Conservation (phyloP, 2,113 vertebrate species). For the Cygnus atratus region DNA sequence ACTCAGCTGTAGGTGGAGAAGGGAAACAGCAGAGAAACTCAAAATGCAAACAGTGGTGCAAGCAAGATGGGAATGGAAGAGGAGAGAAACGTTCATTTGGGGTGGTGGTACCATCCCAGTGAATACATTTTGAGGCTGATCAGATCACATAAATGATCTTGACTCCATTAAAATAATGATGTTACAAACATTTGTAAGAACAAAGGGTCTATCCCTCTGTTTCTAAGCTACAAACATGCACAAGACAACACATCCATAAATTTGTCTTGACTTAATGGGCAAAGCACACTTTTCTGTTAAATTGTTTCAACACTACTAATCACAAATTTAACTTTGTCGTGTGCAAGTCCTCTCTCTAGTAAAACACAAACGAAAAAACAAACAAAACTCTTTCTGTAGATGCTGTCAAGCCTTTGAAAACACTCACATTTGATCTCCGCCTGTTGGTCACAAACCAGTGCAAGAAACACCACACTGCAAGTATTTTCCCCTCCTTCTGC, state of each 20-base stretch:
- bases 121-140: not conserved
- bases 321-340: not conserved
- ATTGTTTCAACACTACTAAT: not conserved
- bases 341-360: not conserved
- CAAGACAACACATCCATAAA: not conserved
- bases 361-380: fast-evolving
- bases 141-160: fast-evolving
- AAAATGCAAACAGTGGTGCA: fast-evolving
- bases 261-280: not conserved
- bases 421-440: not conserved
- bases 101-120: too few species aligned
- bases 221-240: not conserved
- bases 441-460: not conserved
- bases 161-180: not conserved
- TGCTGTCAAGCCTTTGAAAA: not conserved
- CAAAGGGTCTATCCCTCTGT: too few species aligned
- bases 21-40: not conserved
- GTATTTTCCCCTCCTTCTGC: not conserved
- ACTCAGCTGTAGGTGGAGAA: not conserved
- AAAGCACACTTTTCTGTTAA: not conserved
- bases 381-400: not conserved
- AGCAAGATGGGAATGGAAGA: not conserved
- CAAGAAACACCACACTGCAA: too few species aligned
- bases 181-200: too few species aligned
- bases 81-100: fast-evolving